Base-by-base conservation (phyloP, 2,797 vertebrate species). In the Avahi laniger region DNA sequence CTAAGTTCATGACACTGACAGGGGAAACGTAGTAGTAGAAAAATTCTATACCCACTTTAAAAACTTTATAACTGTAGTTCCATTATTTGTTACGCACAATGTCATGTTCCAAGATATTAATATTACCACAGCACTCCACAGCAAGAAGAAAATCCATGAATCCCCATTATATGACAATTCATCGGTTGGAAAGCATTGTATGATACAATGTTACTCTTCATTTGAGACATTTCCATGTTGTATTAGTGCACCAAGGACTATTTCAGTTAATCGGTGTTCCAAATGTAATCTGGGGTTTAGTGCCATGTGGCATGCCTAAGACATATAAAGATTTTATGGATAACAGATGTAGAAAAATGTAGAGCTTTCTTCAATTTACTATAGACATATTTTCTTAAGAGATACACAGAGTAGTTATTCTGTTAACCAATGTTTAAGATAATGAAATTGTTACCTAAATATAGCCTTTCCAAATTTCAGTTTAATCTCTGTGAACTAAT, bases 261-360 rank as follows among this genome's bases (percentile, higher is more conserved):
- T 98, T 98, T 98, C 90, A 97, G 1, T 89, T 96, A 90, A 96
- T 96, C 93, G 96, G 91, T 98, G 90, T 98, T 98, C 98, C 96
- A 97, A 97, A 70, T 97, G 41, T 96, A 97, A 98, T 92, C 96
- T 98, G 81, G 63, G 93, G 54, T 98, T 98, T 98, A 98, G 97
- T 98, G 96, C 97, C 98, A 98, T 97, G 97, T 98, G 98, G 96
- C 96, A 98, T 95, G 94, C 97, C 97, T 97, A 97, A 98, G 89
- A 93, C 94, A 9, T 96, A 98, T 98, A 98, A 98, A 98, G 97
- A 96, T 97, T 98, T 98, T 98, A 98, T 98, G 97, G 96, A 94
- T 97, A 98, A 98, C 98, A 99, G 98, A 98, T 98, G 98, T 97
- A 98, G 98, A 98, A 97, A 97, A 98, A 98, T 97, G 67, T 69